Evolutionary conservation across 2,888 invertebrate species (phyloP).

Genomic region (Polymixis lichenea): DNA sequence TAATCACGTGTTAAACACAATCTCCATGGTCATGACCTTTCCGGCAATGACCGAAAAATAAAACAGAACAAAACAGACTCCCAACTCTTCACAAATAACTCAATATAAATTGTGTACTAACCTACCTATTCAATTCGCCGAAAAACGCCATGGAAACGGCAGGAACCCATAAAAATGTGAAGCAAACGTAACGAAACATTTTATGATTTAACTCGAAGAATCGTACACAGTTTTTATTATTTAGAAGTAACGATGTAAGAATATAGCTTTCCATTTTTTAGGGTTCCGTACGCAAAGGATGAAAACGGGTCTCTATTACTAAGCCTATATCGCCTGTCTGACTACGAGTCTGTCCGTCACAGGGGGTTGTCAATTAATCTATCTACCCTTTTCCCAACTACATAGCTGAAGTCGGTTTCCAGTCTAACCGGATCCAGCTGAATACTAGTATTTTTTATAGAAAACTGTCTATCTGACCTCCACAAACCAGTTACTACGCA

Average conservation of each 20-base stretch:
- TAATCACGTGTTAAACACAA: slow-evolving; percentile 3
- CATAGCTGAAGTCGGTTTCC: too few species aligned
- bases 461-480: too few species aligned
- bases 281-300: neutral
- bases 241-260: slow-evolving; percentile 29
- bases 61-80: slow-evolving; percentile 13
- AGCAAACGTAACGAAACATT: slow-evolving; percentile 37
- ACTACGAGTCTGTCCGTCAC: too few species aligned
- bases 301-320: too few species aligned
- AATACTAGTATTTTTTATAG: too few species aligned
- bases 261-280: slow-evolving; percentile 38
- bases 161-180: slow-evolving; percentile 48
- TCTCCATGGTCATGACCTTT: neutral
- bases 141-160: slow-evolving; percentile 24
- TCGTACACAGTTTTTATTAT: slow-evolving; percentile 46
- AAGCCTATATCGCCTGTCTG: too few species aligned
- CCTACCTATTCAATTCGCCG: neutral
- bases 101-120: neutral
- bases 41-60: neutral
- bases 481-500: too few species aligned
- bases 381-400: too few species aligned
- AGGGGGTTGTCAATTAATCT: too few species aligned
- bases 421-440: too few species aligned
- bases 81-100: slow-evolving; percentile 19
- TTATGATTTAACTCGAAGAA: slow-evolving; percentile 49